Base-by-base conservation (phyloP, 64 coral and sea anemone species). In the Stichodactyla mertensii region DNA sequence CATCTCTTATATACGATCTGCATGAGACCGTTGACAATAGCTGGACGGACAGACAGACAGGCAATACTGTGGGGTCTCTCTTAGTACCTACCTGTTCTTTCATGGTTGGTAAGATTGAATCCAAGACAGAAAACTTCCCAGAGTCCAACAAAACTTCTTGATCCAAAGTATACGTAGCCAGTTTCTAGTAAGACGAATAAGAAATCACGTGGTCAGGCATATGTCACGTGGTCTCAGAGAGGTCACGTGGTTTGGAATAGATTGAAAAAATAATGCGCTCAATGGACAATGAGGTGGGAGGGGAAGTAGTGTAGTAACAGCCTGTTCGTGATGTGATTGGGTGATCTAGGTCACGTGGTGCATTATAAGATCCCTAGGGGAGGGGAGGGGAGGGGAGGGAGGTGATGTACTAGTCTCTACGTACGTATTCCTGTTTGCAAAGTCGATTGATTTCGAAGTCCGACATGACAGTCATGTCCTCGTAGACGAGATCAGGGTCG, bases 381-480 rank as follows among this genome's bases (percentile, higher is more conserved):
- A 4, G 22, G 69, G 69, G 2, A 13, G 69, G 69, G 23, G 19
- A 4, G 22, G 69, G 69, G 2, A 22, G 69, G 24, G 22, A 31
- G 7, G 16, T 58, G 56, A 13, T 0, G 20, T 16, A 2, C 4
- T 16, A 4, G 15, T 66, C 4, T 61, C 19, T 45, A 18, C 74
- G 83, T 67, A 99, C 97, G 31, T 82, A 62, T 88, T 99, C 87
- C 36, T 89, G 87, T 5, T 61, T 86, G 83, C 97, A 99, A 54
- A 99, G 64, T 78, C 82, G 53, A 85, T 94, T 88, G 4, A 99
- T 77, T 86, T 99, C 97, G 79, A 99, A 99, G 52, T 99, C 97
- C 0, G 97, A 95, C 97, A 99, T 99, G 19, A 99, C 93, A 77
- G 93, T 89, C 97, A 99, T 99, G 55, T 99, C 97, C 89, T 99